Evolutionary conservation across 2,797 vertebrate species (phyloP), one percentile per base, ranked within the genome.

Genomic region (Zenarchopterus dispar): DNA sequence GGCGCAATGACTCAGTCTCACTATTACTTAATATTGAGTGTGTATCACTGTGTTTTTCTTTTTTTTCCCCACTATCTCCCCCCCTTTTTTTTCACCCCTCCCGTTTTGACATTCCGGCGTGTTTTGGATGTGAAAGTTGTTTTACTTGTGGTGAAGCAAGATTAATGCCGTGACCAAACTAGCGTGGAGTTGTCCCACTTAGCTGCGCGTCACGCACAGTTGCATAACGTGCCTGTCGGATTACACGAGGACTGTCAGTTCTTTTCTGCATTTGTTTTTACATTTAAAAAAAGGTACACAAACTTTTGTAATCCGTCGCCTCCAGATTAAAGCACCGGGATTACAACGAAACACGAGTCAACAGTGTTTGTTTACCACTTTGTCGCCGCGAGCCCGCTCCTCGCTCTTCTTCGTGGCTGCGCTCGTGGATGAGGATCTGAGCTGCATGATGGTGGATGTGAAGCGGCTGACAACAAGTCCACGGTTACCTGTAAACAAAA

Each of bases 321-420:
- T 21, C 23, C n/a, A 8, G 28, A 1, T 31, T 8, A 1, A 10
- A 11, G 9, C 33, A 31, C 33, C 5, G 19, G 21, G 59, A 71
- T 78, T 24, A 78, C 1, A n/a, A 56, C 61, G 78, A 80, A 87
- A 62, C 74, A 24, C 24, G 24, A 24, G 24, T 24, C 24, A 24
- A 24, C 24, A 24, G 24, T 5, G 54, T 66, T 23, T 15, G 77
- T 76, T 87, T 88, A 92, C 90, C 91, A n/a, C 67, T 79, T 82
- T 88, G 79, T 71, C 19, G 73, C 21, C 16, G 55, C 50, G 70
- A 0, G 67, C 28, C 49, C 47, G 59, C 28, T 73, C 70, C 19
- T 60, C 82, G 48, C 19, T 53, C 41, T 77, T 81, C 49, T 76
- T 80, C 17, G 81, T 8, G 55, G 74, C 73, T 4, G 77, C 41